Percentiles rank a stretch among this genome's conserved stretches.
phyloP scores from a whole-genome alignment of 2,888 invertebrate species.

The Auanema freiburgensis region DNA sequence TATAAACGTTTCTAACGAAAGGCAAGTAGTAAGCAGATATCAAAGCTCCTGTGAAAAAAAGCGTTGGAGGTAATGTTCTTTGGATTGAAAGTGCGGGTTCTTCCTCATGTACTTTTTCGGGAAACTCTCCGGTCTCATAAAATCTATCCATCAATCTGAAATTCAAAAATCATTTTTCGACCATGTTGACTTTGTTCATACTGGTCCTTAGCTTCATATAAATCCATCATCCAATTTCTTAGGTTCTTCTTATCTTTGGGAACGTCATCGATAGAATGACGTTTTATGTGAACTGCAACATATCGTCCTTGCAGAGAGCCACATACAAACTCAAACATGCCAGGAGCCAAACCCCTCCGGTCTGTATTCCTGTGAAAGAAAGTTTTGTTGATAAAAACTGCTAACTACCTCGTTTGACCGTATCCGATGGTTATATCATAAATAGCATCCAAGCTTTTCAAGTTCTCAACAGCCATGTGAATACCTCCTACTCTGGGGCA shows the following conservation, averaged over 20 bases:
- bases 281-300: constrained; percentile 28
- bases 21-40: constrained; percentile 41
- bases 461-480: constrained; percentile 47
- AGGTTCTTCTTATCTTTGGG: constrained; percentile 34
- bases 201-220: constrained; percentile 50
- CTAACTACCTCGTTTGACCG: constrained; percentile 49
- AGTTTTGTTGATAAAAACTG: constrained; percentile 2
- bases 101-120: constrained; percentile 15
- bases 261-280: constrained; percentile 26
- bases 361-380: background rate
- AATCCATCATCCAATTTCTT: constrained; percentile 44
- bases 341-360: constrained; percentile 44
- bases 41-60: constrained; percentile 44
- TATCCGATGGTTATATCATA: constrained; percentile 61
- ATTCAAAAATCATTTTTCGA: background rate
- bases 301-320: constrained; percentile 28
- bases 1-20: constrained; percentile 37
- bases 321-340: constrained; percentile 59
- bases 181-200: constrained; percentile 6
- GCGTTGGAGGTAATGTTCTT: constrained; percentile 43
- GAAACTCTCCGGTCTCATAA: constrained; percentile 24
- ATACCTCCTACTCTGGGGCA: constrained; percentile 54
- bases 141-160: constrained; percentile 45
- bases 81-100: constrained; percentile 37
- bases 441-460: constrained; percentile 48